Evolutionary conservation across 2,888 invertebrate genomes (phyloP).

Genomic region (Leptinotarsa peninsularis): DNA sequence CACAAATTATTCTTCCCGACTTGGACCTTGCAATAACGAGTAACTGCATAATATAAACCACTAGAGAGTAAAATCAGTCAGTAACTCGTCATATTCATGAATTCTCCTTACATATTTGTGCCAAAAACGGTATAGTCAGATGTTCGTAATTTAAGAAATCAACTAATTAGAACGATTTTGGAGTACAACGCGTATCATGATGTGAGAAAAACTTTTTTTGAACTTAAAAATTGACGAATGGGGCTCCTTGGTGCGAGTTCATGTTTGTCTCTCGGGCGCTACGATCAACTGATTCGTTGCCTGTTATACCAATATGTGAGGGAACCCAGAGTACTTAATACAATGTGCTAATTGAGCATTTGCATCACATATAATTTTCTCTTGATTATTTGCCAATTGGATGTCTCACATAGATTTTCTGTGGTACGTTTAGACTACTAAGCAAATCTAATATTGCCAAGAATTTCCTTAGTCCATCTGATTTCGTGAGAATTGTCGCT

Average conservation of each 20-base stretch:
- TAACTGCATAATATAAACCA: too few species aligned
- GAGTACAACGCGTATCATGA: too few species aligned
- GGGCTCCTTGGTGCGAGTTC: background rate
- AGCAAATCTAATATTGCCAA: background rate
- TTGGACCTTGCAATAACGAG: too few species aligned
- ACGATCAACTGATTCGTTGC: background rate
- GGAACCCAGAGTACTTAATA: background rate
- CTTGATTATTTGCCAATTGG: background rate
- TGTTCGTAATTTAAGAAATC: too few species aligned
- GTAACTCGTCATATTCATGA: too few species aligned
- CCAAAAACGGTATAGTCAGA: too few species aligned
- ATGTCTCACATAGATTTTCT: background rate
- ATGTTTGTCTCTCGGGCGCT: background rate
- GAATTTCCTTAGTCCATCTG: background rate
- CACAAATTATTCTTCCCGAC: too few species aligned
- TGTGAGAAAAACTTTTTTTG: too few species aligned
- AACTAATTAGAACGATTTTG: too few species aligned
- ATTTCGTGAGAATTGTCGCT: background rate
- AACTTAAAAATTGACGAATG: background rate
- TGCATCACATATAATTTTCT: background rate
- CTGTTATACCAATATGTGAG: background rate
- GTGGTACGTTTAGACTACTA: background rate
- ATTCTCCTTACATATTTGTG: too few species aligned
- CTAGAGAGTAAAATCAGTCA: too few species aligned
- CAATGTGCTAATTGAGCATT: background rate